Evolutionary conservation across 2,113 vertebrate species (phyloP).

Genomic region (Xerus inauris): DNA sequence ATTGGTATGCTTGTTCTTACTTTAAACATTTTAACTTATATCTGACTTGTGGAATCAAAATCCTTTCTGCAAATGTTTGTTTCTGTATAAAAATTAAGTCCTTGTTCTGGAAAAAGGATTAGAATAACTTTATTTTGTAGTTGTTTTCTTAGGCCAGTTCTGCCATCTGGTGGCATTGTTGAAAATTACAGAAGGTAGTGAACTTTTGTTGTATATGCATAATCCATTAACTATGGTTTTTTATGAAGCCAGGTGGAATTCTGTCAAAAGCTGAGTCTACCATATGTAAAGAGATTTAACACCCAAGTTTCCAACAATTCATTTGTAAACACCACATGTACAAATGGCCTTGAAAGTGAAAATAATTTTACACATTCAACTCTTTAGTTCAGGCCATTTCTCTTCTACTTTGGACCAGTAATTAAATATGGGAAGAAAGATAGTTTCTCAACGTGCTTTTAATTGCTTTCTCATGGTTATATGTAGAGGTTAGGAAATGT

Average conservation of each 20-base stretch:
- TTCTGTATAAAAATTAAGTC: not conserved
- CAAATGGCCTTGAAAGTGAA: not conserved
- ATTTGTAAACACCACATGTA: not conserved
- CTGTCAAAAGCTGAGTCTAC: not conserved
- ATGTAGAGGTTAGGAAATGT: not conserved
- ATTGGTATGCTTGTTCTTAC: not conserved
- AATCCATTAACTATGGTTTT: not conserved
- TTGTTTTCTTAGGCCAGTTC: constrained; percentile 40
- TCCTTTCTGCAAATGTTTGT: not conserved
- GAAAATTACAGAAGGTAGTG: constrained; percentile 28
- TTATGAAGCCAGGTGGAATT: constrained; percentile 22
- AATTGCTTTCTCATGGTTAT: not conserved
- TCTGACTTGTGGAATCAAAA: constrained; percentile 34
- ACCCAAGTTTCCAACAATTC: not conserved
- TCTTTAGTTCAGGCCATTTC: not conserved
- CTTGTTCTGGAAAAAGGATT: not conserved
- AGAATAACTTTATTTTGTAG: not conserved
- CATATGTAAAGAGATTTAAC: not conserved
- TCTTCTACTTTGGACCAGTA: not conserved
- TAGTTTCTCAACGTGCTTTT: not conserved
- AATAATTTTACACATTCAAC: not conserved
- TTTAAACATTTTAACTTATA: constrained; percentile 29
- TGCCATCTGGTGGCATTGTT: constrained; percentile 71
- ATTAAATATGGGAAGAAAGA: not conserved
- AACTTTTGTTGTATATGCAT: not conserved